Evolutionary conservation across 2,797 vertebrate genomes (phyloP), one percentile per base, ranked within the genome.

Genomic region (Intellagama lesueurii): DNA sequence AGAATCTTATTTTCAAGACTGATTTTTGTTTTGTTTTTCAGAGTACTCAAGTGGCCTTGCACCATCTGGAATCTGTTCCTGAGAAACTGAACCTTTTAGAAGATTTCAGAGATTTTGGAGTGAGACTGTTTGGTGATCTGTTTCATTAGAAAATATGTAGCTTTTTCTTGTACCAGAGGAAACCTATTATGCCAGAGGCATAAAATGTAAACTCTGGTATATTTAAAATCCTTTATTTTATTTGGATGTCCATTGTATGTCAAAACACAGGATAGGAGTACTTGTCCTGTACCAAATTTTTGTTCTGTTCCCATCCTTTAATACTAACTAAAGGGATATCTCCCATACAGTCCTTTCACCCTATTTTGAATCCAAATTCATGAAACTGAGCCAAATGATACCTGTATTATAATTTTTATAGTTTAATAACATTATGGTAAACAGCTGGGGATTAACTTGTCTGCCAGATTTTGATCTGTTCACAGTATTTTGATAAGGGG

Each of bases 51-150:
- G 92, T 97, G 92, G 98, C 98, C 81, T 90, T 99, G 95, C 97
- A 98, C 88, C 98, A 98, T 97, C 96, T 99, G 96, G 98, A 99
- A 91, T 98, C 98, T 76, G 97, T 98, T 90, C 98, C 98, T 91
- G 98, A 99, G 93, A 98, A 98, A 93, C 96, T 97, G n/a, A 97
- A 94, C 96, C 96, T 98, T 52, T 95, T 98, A 92, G 98, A 99
- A 92, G 97, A 98, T 93, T 97, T 98, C 94, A 98, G 96, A 96
- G 97, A 98, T 90, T 95, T 96, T 49, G 97, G 97, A 96, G 99
- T 99, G 84, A 96, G 95, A 95, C 94, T 80, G 26, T 92, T 90
- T 95, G 95, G 68, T 64, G 93, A 83, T 94, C 87, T 96, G 68
- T 95, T 95, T 94, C 83, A 92, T 60, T 94, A 88, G 92, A 92